These are phyloP conservation scores for Chascanopsetta lugubris DNA, from an alignment of 2,113 vertebrate species.

Conservation along the genomic window DNA sequence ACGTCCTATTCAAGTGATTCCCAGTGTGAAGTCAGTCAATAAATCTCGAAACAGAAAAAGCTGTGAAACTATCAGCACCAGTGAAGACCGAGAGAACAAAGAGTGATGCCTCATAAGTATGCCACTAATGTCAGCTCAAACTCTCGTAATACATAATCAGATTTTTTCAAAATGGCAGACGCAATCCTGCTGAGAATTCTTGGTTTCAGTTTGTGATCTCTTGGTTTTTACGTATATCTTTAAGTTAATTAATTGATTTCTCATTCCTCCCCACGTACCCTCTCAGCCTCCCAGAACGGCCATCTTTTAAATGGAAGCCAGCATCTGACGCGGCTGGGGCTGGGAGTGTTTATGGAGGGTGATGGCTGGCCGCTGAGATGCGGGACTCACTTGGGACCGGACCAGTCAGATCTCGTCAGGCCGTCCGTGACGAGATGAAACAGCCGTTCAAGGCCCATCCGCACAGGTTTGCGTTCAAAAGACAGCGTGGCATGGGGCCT, in stretches of 20 bases:
- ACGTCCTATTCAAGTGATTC: no score
- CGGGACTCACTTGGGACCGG: slow-evolving; percentile 74
- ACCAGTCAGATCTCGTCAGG: slow-evolving; percentile 79
- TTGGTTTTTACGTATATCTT: slow-evolving; percentile 6
- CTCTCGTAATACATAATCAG: slow-evolving; percentile 14
- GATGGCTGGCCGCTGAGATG: slow-evolving; percentile 73
- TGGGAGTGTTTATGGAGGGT: slow-evolving; percentile 71
- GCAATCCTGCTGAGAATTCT: slow-evolving; percentile 10
- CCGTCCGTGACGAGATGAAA: slow-evolving; percentile 77
- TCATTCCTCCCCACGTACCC: slow-evolving; percentile 14
- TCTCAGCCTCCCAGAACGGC: slow-evolving; percentile 30
- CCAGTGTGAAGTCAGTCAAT: slow-evolving; percentile 23
- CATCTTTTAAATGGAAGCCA: slow-evolving; percentile 62
- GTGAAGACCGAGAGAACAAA: slow-evolving; percentile 3
- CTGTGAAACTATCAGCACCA: slow-evolving; percentile 11
- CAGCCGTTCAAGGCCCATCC: slow-evolving; percentile 75
- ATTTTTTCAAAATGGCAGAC: slow-evolving; percentile 40
- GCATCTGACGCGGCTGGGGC: slow-evolving; percentile 68
- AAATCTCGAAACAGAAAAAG: slow-evolving; percentile 14
- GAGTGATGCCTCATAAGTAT: background rate
- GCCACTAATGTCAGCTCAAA: slow-evolving; percentile 23
- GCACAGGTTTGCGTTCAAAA: slow-evolving; percentile 79
- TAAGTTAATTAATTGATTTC: slow-evolving; percentile 5
- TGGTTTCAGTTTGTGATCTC: slow-evolving; percentile 33
- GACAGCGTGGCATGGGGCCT: slow-evolving; percentile 72